Base-by-base conservation (phyloP, 1,140 invertebrate species). In the Drosophila grimshawi region DNA sequence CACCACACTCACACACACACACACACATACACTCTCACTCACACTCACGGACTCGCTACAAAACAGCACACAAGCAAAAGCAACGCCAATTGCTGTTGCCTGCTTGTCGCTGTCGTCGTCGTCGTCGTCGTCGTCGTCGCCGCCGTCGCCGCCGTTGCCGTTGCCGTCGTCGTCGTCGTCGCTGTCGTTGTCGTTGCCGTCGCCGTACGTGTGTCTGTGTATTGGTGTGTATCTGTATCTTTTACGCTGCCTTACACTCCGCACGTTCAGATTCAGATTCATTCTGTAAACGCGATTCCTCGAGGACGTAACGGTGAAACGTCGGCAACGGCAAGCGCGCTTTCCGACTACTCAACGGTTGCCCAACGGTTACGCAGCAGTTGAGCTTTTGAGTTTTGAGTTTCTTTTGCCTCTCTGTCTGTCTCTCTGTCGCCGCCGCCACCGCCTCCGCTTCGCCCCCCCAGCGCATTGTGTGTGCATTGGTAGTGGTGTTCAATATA, bases 211-310 rank as follows among this genome's bases (percentile, higher is more conserved):
- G 53, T 66, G 51, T 56, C n/a, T 56, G 45, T 64, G 68, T 57
- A 60, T 74, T 63, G 70, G 63, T 74, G 63, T 74, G 70, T 90
- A 72, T 90, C 80, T 89, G 81, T 88, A 88, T 88, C 85, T 90
- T 92, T 92, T 90, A 91, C 90, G 90, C 83, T 86, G 83, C 90
- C 90, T 92, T 90, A 92, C 90, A 91, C 90, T 91, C 80, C 82
- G 89, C 90, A 92, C 90, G 86, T 91, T 92, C 90, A 90, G 90
- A 91, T 90, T 91, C 90, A 90, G 90, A 92, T 91, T 92, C 91
- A 92, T 92, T 92, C 91, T 92, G 90, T 91, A 91, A 91, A 83
- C 90, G 91, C 91, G 91, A 92, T 92, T 92, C 91, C 90, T 92
- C 91, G 90, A 92, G 91, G 91, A 92, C 91, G 91, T 92, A 90